Evolutionary conservation across 1,140 invertebrate genomes (phyloP), one percentile per base, ranked within the genome.

Genomic region (Nomia melanderi): DNA sequence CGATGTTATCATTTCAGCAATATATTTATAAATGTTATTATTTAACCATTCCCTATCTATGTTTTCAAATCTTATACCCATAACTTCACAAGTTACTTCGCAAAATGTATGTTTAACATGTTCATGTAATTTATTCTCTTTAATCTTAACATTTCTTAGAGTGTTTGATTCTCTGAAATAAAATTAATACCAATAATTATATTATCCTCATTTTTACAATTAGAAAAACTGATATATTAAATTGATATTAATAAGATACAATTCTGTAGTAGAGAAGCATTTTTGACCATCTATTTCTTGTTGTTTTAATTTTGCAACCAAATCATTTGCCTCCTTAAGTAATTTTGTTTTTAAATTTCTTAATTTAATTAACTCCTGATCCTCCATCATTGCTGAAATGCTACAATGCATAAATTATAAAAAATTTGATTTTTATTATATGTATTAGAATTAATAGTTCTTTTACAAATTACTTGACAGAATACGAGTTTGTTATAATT

Each of bases 51-150:
- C 75, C 59, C 53, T 87, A 47, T 78, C 62, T 1, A 77, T 39
- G 60, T 87, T 14, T 31, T 85, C 1, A 64, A 84, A 87, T 5
- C n/a, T 39, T 70, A 87, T 79, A 17, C 85, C 83, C 9, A 47
- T 59, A 0, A 81, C 12, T n/a, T 77, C 33, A 4, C 29, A 8
- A 1, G 83, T 50, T 60, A 70, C 23, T 9, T 80, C 41, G 23
- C 65, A 85, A 0, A 82, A 12, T 54, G n/a, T 64, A 44, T 41
- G 5, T 25, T 67, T 33, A 2, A 70, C 5, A 1, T 63, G 29
- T 8, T 1, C n/a, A 8, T 29, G 23, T 1, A 31, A 14, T 5
- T 33, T 63, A 25, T 59, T 31, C 8, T 54, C 23, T n/a, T 5
- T 9, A 6, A 14, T 39, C 31, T 11, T 39, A 17, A 4, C 5